Evolutionary conservation across 2,888 invertebrate genomes (phyloP).

Genomic region (Tachystola acroxantha): DNA sequence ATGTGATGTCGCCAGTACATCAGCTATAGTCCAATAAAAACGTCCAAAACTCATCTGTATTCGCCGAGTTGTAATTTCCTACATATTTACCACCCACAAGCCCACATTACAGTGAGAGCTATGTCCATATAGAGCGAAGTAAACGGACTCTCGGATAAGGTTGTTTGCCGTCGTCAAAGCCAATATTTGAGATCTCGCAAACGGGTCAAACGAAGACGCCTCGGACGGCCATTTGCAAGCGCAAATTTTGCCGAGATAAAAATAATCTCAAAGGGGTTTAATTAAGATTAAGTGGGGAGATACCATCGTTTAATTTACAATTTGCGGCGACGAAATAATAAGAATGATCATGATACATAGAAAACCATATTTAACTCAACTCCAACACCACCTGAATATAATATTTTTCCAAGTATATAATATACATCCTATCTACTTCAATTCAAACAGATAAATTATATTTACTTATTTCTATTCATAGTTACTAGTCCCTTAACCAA

Average conservation of each 20-base stretch:
- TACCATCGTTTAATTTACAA: conserved; percentile 1
- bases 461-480: no score
- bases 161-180: conserved; percentile 52
- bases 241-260: conserved; percentile 72
- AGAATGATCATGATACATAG: no score
- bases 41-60: conserved; percentile 6
- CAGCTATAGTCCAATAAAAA: conserved; percentile 6
- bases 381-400: no score
- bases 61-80: conserved; percentile 7
- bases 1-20: no score
- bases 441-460: no score
- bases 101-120: background rate
- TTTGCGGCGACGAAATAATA: conserved; percentile 1
- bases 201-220: conserved; percentile 61
- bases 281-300: conserved; percentile 50
- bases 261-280: conserved; percentile 58
- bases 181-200: conserved; percentile 69
- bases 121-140: conserved; percentile 42
- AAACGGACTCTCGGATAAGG: conserved; percentile 63
- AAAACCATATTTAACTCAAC: no score
- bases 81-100: conserved; percentile 9
- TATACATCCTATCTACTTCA: no score
- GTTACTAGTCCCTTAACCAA: background rate
- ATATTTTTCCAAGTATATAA: no score
- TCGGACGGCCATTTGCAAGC: conserved; percentile 62